These are phyloP conservation scores for Amblyopsis hoosieri DNA, from an alignment of 2,797 vertebrate genomes.

Conservation along the genomic window DNA sequence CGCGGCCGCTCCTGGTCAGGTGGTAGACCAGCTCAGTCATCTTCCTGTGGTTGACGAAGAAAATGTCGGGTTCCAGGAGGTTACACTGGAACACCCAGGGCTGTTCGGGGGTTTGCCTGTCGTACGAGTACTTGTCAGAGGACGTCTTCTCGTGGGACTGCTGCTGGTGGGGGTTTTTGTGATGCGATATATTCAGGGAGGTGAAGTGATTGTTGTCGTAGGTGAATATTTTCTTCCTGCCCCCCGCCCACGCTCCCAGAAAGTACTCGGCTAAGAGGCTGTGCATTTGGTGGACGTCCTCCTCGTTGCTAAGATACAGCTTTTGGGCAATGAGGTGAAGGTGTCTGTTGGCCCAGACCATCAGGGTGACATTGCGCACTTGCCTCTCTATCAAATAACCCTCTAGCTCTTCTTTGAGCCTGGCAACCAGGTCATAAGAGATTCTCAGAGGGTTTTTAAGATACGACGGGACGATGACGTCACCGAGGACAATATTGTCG, in stretches of 20 bases:
- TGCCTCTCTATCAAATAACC: constrained; percentile 97
- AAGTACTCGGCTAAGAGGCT: constrained; percentile 96
- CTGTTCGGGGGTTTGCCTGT: constrained; percentile 95
- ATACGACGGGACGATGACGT: constrained; percentile 85
- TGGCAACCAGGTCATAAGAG: constrained; percentile 91
- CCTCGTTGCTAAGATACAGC: constrained; percentile 91
- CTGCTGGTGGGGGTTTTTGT: constrained; percentile 84
- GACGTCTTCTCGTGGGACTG: constrained; percentile 86
- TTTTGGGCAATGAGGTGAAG: constrained; percentile 98
- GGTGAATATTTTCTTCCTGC: constrained; percentile 92
- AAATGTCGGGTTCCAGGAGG: constrained; percentile 95
- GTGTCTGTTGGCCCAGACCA: constrained; percentile 98
- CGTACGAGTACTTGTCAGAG: constrained; percentile 90
- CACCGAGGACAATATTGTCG: constrained; percentile 92
- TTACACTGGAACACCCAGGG: constrained; percentile 99
- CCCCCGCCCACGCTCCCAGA: constrained; percentile 97
- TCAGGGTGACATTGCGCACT: constrained; percentile 90
- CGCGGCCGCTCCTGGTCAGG: constrained; percentile 90
- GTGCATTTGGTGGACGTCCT: constrained; percentile 95
- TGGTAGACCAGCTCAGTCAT: constrained; percentile 97
- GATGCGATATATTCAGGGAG: constrained; percentile 84
- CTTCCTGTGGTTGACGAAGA: constrained; percentile 98
- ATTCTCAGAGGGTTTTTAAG: constrained; percentile 90
- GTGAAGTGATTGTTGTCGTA: constrained; percentile 88
- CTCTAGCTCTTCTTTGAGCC: constrained; percentile 91